Percentiles rank a stretch among this genome's conserved stretches.
phyloP scores from a whole-genome alignment of 2,797 vertebrate genomes.

The Emys orbicularis region DNA sequence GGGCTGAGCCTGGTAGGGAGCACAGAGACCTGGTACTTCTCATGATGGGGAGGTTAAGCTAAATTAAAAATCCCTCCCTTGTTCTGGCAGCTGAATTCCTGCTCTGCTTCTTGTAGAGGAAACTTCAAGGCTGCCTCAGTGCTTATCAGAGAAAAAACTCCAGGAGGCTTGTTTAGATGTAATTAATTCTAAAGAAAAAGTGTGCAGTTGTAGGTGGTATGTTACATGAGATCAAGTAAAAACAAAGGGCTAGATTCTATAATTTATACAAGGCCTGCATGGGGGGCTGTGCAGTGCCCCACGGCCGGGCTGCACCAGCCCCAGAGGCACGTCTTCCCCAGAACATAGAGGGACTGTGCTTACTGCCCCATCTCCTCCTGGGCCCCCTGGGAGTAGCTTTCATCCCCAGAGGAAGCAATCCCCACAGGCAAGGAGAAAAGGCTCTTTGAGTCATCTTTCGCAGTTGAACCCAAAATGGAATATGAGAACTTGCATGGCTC shows the following conservation, averaged over 20 bases:
- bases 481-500: neutral
- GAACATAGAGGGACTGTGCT: neutral
- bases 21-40: slow-evolving; percentile 68
- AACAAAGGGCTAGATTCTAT: slow-evolving; percentile 25
- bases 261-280: slow-evolving; percentile 1
- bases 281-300: slow-evolving; percentile 46
- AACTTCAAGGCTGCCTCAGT: slow-evolving; percentile 59
- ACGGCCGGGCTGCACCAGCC: slow-evolving; percentile 6
- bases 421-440: neutral
- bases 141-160: slow-evolving; percentile 61
- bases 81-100: neutral
- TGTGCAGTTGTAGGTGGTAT: slow-evolving; percentile 35
- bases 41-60: slow-evolving; percentile 66
- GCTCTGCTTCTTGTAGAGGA: slow-evolving; percentile 32
- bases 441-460: neutral
- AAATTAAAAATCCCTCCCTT: slow-evolving; percentile 29
- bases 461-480: neutral
- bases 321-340: neutral
- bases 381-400: neutral
- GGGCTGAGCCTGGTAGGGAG: slow-evolving; percentile 66
- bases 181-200: slow-evolving; percentile 49
- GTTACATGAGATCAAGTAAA: slow-evolving; percentile 48
- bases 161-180: slow-evolving; percentile 61
- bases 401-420: neutral
- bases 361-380: neutral